Evolutionary conservation across 2,888 invertebrate species (phyloP).

Genomic region (Drosophila nr. perissopoda): DNA sequence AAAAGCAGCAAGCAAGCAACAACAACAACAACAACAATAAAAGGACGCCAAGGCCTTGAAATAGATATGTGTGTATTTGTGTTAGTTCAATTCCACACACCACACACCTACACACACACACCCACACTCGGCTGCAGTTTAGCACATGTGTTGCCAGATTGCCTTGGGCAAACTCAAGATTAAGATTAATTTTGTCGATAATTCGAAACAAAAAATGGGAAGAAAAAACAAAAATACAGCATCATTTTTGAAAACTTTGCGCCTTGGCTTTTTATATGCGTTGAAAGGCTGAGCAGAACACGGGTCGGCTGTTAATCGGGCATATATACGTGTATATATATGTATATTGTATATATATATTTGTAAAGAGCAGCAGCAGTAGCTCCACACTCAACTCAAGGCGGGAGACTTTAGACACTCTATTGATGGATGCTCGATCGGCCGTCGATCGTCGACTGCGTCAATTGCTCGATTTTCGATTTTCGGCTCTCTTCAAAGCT

Average conservation of each 20-base stretch:
- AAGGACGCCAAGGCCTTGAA: slow-evolving; percentile 69
- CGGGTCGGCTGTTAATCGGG: slow-evolving; percentile 34
- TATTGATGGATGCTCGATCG: slow-evolving; percentile 65
- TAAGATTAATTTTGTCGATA: slow-evolving; percentile 76
- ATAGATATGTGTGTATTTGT: slow-evolving; percentile 49
- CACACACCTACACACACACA: slow-evolving; percentile 22
- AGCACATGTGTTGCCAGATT: slow-evolving; percentile 71
- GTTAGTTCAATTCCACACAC: slow-evolving; percentile 25
- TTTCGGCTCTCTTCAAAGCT: slow-evolving; percentile 75
- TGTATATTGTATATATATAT: neutral
- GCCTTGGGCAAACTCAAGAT: slow-evolving; percentile 68
- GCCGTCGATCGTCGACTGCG: slow-evolving; percentile 65
- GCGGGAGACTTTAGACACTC: slow-evolving; percentile 46
- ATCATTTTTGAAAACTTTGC: slow-evolving; percentile 50
- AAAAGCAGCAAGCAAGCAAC: slow-evolving; percentile 33
- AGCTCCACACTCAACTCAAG: slow-evolving; percentile 54
- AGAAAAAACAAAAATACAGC: slow-evolving; percentile 40
- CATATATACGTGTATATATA: slow-evolving; percentile 1
- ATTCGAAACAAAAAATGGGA: slow-evolving; percentile 46
- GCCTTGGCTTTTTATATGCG: slow-evolving; percentile 53
- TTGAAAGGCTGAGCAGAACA: slow-evolving; percentile 71
- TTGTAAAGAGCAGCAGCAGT: slow-evolving; percentile 2
- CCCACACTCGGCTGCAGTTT: slow-evolving; percentile 45
- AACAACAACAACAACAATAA: slow-evolving; percentile 62
- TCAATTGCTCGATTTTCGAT: slow-evolving; percentile 46